A percentile compares a stretch with the other conserved stretches of the same genome.
Evolutionary conservation across 2,797 vertebrate genomes (phyloP).

Genomic region (Psittacula echo): DNA sequence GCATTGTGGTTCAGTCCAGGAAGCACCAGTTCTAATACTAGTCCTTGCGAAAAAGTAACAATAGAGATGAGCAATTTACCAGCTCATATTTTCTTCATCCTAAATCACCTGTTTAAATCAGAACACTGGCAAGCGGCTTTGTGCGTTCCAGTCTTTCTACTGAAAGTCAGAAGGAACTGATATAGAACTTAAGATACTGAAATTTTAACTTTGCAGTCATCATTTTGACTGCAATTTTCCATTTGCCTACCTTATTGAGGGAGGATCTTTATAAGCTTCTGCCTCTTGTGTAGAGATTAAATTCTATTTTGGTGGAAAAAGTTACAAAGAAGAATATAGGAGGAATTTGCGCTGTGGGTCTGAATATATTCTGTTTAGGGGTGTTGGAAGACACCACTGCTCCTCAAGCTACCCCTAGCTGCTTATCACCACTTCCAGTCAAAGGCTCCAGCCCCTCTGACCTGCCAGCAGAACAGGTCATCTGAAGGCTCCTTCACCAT

Average conservation of each 20-base stretch:
- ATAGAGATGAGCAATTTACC: background rate
- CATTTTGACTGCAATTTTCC: background rate
- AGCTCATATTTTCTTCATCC: background rate
- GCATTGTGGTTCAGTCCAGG: background rate
- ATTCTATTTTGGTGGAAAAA: background rate
- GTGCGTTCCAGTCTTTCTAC: background rate
- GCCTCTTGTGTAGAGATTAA: background rate
- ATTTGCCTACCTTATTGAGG: background rate
- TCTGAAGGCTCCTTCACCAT: too few relatives aligned
- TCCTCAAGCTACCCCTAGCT: background rate
- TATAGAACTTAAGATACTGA: background rate
- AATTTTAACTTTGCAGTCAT: background rate
- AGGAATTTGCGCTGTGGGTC: background rate
- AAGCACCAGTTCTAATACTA: background rate
- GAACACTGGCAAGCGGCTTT: background rate
- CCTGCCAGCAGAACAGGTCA: background rate
- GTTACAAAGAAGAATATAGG: background rate
- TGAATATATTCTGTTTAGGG: background rate
- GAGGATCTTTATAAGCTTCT: background rate
- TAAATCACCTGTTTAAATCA: constrained; percentile 13
- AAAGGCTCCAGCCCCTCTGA: background rate
- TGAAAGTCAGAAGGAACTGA: background rate
- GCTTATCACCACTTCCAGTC: background rate
- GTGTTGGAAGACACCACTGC: background rate
- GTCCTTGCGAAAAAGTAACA: background rate